phyloP scores from a whole-genome alignment of 1,140 invertebrate genomes.

The Coenobita brevimanus region DNA sequence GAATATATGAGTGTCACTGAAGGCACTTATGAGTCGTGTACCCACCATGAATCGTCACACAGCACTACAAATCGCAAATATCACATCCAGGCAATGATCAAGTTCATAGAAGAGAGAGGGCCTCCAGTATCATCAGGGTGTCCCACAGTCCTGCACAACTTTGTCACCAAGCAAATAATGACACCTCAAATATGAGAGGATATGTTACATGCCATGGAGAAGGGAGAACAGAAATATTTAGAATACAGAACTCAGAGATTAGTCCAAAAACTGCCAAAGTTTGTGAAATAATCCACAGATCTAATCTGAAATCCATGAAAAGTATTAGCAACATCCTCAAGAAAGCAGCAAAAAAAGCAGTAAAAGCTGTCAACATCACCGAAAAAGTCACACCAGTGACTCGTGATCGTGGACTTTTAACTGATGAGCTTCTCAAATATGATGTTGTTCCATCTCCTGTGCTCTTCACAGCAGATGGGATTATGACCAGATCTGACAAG shows the following conservation, averaged over 20 bases:
- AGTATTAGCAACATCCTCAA: no score
- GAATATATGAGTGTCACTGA: conserved; percentile 7
- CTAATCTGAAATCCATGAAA: no score
- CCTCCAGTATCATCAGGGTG: no score
- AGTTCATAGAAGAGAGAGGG: not conserved
- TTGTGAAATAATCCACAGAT: no score
- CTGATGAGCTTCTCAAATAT: no score
- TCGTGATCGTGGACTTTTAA: no score
- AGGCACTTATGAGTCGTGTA: not conserved
- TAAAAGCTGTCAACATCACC: no score
- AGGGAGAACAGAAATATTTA: conserved; percentile 3
- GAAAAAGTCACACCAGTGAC: no score
- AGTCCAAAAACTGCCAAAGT: no score
- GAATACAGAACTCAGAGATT: not conserved
- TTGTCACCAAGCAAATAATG: conserved; percentile 5
- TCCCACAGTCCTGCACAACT: not conserved
- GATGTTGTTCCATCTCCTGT: no score
- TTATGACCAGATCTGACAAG: not conserved
- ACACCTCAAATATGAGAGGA: not conserved
- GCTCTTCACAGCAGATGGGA: not conserved
- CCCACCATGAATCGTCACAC: not conserved
- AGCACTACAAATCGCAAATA: not conserved
- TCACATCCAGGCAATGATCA: not conserved
- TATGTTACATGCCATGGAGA: not conserved
- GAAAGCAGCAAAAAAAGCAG: no score